phyloP scores from a whole-genome alignment of 2,797 vertebrate species.

The Meriones psammophilus region DNA sequence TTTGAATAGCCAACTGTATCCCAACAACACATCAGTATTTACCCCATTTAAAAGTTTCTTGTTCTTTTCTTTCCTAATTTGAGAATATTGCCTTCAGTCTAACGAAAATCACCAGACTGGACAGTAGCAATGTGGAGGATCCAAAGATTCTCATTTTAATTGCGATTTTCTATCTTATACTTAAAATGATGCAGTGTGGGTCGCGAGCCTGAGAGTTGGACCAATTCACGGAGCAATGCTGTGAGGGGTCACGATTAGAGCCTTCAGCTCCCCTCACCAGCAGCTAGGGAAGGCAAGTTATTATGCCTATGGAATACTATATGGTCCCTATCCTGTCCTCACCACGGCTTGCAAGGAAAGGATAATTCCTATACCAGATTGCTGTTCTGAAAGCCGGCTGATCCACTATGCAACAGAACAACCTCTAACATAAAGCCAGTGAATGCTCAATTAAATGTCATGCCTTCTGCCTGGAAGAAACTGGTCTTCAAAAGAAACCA shows the following conservation, averaged over 20 bases:
- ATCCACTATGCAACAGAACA: not conserved
- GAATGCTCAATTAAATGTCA: not conserved
- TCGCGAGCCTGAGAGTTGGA: not conserved
- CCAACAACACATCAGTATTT: not conserved
- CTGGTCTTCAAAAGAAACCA: not conserved
- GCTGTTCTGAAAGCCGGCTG: not conserved
- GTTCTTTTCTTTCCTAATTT: slow-evolving; percentile 8
- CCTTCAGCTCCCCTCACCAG: no score
- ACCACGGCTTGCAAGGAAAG: not conserved
- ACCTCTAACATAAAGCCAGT: not conserved
- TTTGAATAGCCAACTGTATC: not conserved
- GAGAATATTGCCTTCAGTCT: not conserved
- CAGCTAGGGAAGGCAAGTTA: not conserved
- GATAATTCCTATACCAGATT: not conserved
- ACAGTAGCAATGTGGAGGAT: not conserved
- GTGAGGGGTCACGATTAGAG: not conserved
- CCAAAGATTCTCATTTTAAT: not conserved
- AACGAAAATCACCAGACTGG: not conserved
- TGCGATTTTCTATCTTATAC: not conserved
- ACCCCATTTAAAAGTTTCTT: not conserved
- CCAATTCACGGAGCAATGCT: accelerated
- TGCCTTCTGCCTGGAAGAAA: not conserved
- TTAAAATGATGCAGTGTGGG: not conserved
- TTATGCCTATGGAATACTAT: no score
- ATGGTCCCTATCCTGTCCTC: not conserved